phyloP scores from a whole-genome alignment of 2,888 invertebrate genomes.

The Bhutanitis thaidina region DNA sequence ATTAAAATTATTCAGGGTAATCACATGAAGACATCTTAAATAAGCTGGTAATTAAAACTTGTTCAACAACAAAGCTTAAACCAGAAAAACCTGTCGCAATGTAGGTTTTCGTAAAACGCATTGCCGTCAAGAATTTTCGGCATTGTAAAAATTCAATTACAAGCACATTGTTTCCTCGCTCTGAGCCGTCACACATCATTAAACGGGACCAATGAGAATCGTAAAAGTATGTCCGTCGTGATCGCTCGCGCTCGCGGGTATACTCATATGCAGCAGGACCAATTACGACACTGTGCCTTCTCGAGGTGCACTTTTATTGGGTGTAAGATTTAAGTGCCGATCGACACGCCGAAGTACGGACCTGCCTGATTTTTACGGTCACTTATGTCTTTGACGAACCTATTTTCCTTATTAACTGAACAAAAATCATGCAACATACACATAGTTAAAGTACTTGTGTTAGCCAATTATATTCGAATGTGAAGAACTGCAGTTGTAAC shows the following conservation, averaged over 20 bases:
- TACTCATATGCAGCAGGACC: conserved; percentile 64
- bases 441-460: no score
- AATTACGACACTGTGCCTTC: conserved; percentile 64
- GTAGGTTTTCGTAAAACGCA: conserved; percentile 18
- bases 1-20: no score
- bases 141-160: conserved; percentile 68
- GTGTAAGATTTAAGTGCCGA: conserved; percentile 77
- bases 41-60: no score
- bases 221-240: conserved; percentile 62
- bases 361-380: conserved; percentile 68
- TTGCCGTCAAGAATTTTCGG: conserved; percentile 37
- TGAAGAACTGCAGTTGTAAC: no score
- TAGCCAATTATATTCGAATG: no score
- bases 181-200: conserved; percentile 70
- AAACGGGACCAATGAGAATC: conserved; percentile 72
- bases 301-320: conserved; percentile 74
- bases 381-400: conserved; percentile 43
- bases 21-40: no score
- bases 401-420: conserved; percentile 8
- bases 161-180: conserved; percentile 61
- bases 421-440: neutral
- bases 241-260: conserved; percentile 40
- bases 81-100: neutral
- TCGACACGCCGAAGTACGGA: conserved; percentile 61
- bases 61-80: no score